These are phyloP conservation scores for Subanguina moxae DNA, from an alignment of 1,140 invertebrate genomes.

Conservation along the genomic window DNA sequence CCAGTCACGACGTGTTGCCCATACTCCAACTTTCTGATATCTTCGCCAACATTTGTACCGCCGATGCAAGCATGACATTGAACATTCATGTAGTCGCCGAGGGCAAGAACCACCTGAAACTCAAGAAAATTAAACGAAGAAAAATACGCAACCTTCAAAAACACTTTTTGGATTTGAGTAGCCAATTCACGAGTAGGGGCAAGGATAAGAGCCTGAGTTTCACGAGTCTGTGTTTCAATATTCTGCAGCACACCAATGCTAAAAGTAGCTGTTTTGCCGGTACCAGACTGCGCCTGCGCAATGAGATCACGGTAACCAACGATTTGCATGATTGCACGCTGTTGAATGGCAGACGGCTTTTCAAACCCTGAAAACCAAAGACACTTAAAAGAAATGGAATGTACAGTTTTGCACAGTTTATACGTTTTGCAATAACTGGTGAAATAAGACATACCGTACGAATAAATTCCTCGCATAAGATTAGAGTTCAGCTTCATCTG, in stretches of 20 bases:
- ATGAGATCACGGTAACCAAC: conserved; percentile 70
- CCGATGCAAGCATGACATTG: conserved; percentile 98
- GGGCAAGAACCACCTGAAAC: conserved; percentile 78
- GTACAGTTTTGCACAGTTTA: no score
- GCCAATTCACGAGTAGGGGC: conserved; percentile 96
- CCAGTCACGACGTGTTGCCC: conserved; percentile 89
- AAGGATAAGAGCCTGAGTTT: conserved; percentile 93
- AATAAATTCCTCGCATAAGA: no score
- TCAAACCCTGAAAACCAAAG: no score
- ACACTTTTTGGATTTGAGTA: conserved; percentile 92
- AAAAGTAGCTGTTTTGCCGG: conserved; percentile 99
- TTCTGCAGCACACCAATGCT: conserved; percentile 96
- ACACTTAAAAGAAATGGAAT: no score
- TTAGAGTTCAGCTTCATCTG: conserved; percentile 89
- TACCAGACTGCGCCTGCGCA: conserved; percentile 90
- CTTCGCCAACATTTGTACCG: conserved; percentile 93
- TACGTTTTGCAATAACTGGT: conserved; percentile 98
- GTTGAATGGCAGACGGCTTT: conserved; percentile 98
- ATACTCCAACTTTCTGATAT: conserved; percentile 82
- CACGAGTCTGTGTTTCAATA: conserved; percentile 79
- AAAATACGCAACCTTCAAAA: conserved; percentile 65
- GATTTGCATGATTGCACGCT: conserved; percentile 94
- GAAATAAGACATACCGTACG: conserved; percentile 82
- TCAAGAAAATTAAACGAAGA: neutral
- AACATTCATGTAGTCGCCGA: conserved; percentile 91